Base-by-base conservation (phyloP, 2,113 vertebrate genomes). In the Tyrannus savana region DNA sequence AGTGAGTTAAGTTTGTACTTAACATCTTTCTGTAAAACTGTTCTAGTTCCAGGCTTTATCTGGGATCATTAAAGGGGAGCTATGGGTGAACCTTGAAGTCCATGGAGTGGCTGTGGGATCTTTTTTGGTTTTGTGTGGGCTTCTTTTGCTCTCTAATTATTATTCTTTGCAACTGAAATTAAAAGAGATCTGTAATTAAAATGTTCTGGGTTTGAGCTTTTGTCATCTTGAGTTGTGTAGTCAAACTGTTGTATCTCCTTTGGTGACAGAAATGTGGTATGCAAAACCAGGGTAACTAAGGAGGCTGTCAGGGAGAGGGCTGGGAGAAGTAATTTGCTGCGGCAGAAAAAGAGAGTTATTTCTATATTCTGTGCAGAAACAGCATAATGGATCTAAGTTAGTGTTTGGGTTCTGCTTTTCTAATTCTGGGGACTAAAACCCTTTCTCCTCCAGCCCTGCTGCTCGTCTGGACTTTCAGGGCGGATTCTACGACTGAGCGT, bases 151-250 rank as follows among this genome's bases (percentile, higher is more conserved):
- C 67, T 90, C 55, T 80, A 89, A 80, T 91, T 91, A 80, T 83
- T 91, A 80, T 88, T 85, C 59, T 88, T 92, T 67, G 66, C 25
- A 59, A 94, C 47, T 49, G 76, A 92, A 90, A 95, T 86, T 77
- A 75, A 89, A 7, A 87, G 76, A 81, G 67, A 27, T 39, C 47
- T 75, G 78, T 93, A 94, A 96, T 96, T 91, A 93, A 84, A 91
- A 39, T 79, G 46, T 73, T 95, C 72, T 90, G 7, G 13, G 53
- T 91, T 94, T 58, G 53, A 91, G 60, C 58, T 88, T 64, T 55
- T 73, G 60, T 74, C 50, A 60, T 53, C 53, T 55, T 71, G 84
- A 88, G 87, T 41, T 86, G 80, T n/a, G n/a, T n/a, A n/a, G n/a
- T n/a, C n/a, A n/a, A n/a, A 16, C 39, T 56, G 63, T 27, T 55